phyloP scores from a whole-genome alignment of 2,113 vertebrate genomes.

The Microcebus griseorufus region DNA sequence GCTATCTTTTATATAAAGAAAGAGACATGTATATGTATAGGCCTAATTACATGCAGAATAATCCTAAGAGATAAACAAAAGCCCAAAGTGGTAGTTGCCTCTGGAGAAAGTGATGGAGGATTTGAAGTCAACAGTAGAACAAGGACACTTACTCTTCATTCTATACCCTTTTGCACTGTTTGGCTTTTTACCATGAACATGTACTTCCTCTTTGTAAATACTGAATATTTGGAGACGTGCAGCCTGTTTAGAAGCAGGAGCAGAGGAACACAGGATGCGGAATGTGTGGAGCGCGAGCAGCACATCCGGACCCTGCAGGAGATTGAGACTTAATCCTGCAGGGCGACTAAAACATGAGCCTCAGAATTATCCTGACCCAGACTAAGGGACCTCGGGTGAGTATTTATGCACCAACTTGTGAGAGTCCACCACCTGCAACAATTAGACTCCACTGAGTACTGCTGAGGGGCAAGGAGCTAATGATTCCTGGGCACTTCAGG shows the following conservation, averaged over 20 bases:
- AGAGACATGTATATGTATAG: not conserved
- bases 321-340: not conserved
- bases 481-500: not conserved
- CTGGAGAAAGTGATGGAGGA: not conserved
- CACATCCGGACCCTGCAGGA: not conserved
- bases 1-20: not conserved
- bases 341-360: not conserved
- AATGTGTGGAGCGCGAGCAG: not conserved
- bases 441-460: not conserved
- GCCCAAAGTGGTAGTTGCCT: not conserved
- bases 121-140: not conserved
- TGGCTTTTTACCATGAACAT: not conserved
- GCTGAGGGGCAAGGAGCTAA: not conserved
- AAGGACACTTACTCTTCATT: not conserved
- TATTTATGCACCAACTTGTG: no score
- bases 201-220: not conserved
- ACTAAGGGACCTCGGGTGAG: not conserved
- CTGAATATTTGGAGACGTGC: not conserved
- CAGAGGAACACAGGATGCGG: not conserved
- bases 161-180: not conserved
- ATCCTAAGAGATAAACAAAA: not conserved
- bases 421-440: not conserved
- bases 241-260: not conserved
- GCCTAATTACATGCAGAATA: not conserved
- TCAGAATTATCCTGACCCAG: not conserved